Evolutionary conservation across 2,797 vertebrate species (phyloP), one percentile per base, ranked within the genome.

Genomic region (Ficedula albicollis): DNA sequence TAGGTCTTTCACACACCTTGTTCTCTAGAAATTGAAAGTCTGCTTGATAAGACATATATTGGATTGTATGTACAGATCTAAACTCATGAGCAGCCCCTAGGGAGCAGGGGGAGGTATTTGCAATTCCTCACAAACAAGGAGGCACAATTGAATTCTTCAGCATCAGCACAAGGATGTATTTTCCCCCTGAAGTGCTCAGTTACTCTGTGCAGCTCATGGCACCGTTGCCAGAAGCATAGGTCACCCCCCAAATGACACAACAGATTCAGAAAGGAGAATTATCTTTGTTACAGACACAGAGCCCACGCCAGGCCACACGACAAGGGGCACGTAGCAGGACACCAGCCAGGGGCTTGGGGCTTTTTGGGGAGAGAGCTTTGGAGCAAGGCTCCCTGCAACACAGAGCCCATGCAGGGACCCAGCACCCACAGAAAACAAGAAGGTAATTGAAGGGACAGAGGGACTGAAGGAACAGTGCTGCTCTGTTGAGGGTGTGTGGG

Each of bases 391-490:
- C 39, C 52, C 52, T 67, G 55, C 22, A 84, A 36, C 51, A 54
- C 30, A 68, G 11, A 70, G 81, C 13, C 51, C 55, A 16, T 20
- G 39, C 46, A 58, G 22, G 18, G 74, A 82, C 32, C 29, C 67
- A 44, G 70, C n/a, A 79, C 13, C 36, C 78, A 76, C 46, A 0
- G 0, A 62, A 91, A 80, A 77, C 84, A 87, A 92, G 91, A 85
- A 91, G 79, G 73, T 74, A 83, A 92, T 34, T 89, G 76, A 85
- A 92, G 54, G 49, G 73, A 32, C 55, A 81, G 76, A 76, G 66
- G 54, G 67, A 64, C 32, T 46, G 41, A 87, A 87, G 63, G 54
- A 95, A 88, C 88, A 96, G 77, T 72, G 66, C 51, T 75, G 80
- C 62, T 95, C 69, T 93, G 70, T 93, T 41, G 34, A 87, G 80